Percentiles rank a stretch among this genome's conserved stretches.
Conservation (phyloP, 2,113 vertebrate genomes). For the Telmatochromis sp. region DNA sequence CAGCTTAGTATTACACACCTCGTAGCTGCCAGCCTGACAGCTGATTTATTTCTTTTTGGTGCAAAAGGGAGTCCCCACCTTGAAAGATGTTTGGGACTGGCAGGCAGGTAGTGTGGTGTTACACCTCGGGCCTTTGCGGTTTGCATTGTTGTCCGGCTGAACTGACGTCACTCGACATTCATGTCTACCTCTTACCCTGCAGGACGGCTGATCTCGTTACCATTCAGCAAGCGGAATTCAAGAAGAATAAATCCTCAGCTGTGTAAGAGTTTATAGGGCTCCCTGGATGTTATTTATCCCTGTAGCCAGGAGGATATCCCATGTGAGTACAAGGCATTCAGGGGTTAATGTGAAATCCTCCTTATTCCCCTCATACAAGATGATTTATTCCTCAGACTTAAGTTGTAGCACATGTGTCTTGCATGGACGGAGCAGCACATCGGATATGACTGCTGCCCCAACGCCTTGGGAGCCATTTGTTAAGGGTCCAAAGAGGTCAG, state of each 20-base stretch:
- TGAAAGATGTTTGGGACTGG: slow-evolving; percentile 16
- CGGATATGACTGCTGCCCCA: slow-evolving; percentile 56
- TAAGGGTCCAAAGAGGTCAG: slow-evolving; percentile 38
- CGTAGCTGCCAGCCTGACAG: slow-evolving; percentile 19
- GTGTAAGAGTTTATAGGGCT: slow-evolving; percentile 52
- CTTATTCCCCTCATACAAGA: slow-evolving; percentile 60
- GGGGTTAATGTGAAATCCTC: slow-evolving; percentile 70
- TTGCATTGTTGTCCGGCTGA: slow-evolving; percentile 22
- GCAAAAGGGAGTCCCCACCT: slow-evolving; percentile 24
- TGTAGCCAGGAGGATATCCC: slow-evolving; percentile 58
- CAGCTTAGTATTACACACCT: slow-evolving; percentile 13
- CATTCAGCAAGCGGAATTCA: slow-evolving; percentile 37
- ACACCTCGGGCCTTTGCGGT: background rate
- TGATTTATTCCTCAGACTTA: slow-evolving; percentile 68
- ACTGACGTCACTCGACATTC: slow-evolving; percentile 54
- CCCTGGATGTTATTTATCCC: slow-evolving; percentile 65
- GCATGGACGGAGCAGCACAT: slow-evolving; percentile 57
- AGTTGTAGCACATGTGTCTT: slow-evolving; percentile 71
- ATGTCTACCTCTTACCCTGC: slow-evolving; percentile 44
- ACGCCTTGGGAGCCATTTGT: slow-evolving; percentile 60
- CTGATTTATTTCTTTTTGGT: slow-evolving; percentile 39
- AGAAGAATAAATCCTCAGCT: slow-evolving; percentile 55
- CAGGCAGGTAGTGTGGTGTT: slow-evolving; percentile 30
- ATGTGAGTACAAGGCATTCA: slow-evolving; percentile 61
- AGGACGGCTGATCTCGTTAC: slow-evolving; percentile 61